Evolutionary conservation across 2,113 vertebrate genomes (phyloP).

Genomic region (Silurus glanis): DNA sequence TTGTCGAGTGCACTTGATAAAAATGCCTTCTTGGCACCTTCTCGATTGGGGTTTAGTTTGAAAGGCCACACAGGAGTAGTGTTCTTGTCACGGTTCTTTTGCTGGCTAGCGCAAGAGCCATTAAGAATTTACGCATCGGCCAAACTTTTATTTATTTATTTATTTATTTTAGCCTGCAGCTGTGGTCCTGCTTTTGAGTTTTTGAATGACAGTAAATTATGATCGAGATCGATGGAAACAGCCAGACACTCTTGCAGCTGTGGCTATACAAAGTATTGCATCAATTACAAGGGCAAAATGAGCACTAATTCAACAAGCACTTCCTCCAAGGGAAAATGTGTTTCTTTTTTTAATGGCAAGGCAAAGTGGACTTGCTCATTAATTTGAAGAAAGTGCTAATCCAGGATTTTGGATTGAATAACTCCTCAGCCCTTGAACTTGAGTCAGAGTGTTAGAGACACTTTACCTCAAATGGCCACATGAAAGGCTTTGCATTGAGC

Average conservation of each 20-base stretch:
- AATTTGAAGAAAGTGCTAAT: background rate
- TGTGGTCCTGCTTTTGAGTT: conserved; percentile 36
- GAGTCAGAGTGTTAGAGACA: background rate
- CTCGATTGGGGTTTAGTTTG: background rate
- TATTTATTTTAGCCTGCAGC: conserved; percentile 29
- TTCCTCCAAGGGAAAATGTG: background rate
- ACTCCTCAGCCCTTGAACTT: conserved; percentile 5
- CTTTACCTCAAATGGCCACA: background rate
- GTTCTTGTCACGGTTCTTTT: background rate
- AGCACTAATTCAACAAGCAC: conserved; percentile 20
- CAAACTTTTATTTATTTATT: background rate
- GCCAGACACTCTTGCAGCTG: conserved; percentile 40
- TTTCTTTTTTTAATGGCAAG: background rate
- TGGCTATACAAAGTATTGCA: conserved; percentile 38
- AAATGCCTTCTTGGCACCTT: background rate
- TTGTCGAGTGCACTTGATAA: background rate
- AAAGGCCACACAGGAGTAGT: background rate
- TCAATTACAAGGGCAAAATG: conserved; percentile 21
- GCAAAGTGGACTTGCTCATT: background rate
- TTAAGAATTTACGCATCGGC: background rate
- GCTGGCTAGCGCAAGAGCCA: background rate
- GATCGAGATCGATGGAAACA: background rate
- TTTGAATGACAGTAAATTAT: conserved; percentile 23
- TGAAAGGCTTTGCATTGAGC: conserved; percentile 28
- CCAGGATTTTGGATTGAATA: conserved; percentile 13